Evolutionary conservation across 1,140 invertebrate genomes (phyloP).

Genomic region (Teleogryllus occipitalis): DNA sequence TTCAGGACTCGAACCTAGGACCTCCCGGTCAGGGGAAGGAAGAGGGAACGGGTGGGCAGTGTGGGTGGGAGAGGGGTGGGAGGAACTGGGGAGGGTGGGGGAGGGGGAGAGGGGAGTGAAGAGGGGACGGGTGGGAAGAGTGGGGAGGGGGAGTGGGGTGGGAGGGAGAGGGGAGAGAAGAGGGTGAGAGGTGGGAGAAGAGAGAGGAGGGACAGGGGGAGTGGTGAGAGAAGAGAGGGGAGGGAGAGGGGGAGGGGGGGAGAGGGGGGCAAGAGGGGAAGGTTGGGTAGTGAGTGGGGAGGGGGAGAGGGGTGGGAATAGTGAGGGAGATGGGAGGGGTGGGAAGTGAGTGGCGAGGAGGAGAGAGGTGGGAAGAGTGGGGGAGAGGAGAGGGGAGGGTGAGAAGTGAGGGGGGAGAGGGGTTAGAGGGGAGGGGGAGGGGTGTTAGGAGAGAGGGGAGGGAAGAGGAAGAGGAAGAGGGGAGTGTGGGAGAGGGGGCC

Average conservation of each 20-base stretch:
- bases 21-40: too few relatives aligned
- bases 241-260: background rate
- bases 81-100: background rate
- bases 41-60: background rate
- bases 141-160: background rate
- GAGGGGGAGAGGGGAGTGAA: background rate
- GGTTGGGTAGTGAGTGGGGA: too few relatives aligned
- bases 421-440: background rate
- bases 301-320: too few relatives aligned
- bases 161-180: background rate
- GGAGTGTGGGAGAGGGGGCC: too few relatives aligned
- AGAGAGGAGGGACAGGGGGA: background rate
- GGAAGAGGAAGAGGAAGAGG: too few relatives aligned
- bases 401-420: background rate
- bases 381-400: background rate
- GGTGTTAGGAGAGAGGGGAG: too few relatives aligned
- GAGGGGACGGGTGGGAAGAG: background rate
- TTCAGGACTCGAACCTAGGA: too few relatives aligned
- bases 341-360: background rate
- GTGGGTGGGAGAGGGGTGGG: background rate
- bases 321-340: background rate
- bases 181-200: background rate
- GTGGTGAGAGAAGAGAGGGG: background rate
- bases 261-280: too few relatives aligned
- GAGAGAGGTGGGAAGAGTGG: background rate